phyloP scores from a whole-genome alignment of 2,888 invertebrate species.

The Drosophila flavopinicola region DNA sequence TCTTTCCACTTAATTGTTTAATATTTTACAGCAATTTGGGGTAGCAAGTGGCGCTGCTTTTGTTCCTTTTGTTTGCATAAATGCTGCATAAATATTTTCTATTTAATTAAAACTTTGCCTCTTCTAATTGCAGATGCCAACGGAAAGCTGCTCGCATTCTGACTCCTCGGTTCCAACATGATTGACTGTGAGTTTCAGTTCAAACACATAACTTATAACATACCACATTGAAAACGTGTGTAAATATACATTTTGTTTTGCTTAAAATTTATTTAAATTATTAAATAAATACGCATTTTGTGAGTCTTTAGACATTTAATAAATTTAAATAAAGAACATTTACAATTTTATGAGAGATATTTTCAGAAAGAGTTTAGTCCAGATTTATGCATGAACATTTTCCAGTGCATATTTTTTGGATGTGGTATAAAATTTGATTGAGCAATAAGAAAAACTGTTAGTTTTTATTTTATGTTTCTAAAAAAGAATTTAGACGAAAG shows the following conservation, averaged over 20 bases:
- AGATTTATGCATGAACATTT: too few relatives aligned
- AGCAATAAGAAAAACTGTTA: background rate
- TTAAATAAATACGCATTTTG: background rate
- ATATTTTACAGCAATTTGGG: constrained; percentile 59
- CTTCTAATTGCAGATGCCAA: constrained; percentile 39
- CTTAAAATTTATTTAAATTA: background rate
- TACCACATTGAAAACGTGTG: background rate
- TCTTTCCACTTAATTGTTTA: constrained; percentile 67
- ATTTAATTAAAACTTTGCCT: constrained; percentile 68
- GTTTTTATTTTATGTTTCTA: background rate
- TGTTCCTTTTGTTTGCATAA: constrained; percentile 50
- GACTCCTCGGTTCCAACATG: constrained; percentile 28
- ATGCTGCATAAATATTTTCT: constrained; percentile 66
- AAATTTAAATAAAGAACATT: background rate
- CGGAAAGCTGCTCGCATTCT: background rate
- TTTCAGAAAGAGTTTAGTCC: too few relatives aligned
- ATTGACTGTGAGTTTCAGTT: constrained; percentile 45
- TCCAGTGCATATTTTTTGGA: too few relatives aligned
- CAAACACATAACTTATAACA: constrained; percentile 1
- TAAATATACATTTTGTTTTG: background rate
- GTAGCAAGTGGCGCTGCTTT: constrained; percentile 18
- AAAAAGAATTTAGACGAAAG: background rate
- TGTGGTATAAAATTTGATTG: too few relatives aligned
- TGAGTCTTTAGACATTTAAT: too few relatives aligned
- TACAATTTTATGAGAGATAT: too few relatives aligned